phyloP scores from a whole-genome alignment of 1,140 invertebrate genomes.

The Drosophila melanica region DNA sequence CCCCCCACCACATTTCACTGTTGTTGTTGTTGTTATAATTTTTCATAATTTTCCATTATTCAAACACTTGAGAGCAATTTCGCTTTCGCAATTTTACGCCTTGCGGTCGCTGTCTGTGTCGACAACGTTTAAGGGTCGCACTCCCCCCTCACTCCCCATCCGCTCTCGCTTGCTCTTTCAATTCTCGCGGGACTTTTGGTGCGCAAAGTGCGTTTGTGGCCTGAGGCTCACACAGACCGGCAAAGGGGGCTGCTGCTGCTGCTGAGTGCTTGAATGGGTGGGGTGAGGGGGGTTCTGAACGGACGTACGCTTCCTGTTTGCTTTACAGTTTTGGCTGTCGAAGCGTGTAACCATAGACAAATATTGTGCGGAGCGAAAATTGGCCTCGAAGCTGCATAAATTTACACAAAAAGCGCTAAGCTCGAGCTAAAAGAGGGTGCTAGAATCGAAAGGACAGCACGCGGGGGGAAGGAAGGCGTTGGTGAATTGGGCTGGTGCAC shows the following conservation, averaged over 20 bases:
- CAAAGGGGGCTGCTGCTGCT: neutral
- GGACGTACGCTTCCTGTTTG: slow-evolving; percentile 62
- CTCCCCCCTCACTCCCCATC: neutral
- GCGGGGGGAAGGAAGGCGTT: neutral
- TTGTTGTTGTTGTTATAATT: slow-evolving; percentile 69
- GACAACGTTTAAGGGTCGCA: slow-evolving; percentile 44
- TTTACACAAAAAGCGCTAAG: slow-evolving; percentile 72
- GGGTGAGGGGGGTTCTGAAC: neutral
- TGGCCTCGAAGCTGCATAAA: slow-evolving; percentile 78
- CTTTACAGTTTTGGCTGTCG: slow-evolving; percentile 82
- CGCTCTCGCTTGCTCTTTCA: neutral
- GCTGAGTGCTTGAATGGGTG: neutral
- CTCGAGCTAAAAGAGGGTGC: slow-evolving; percentile 16
- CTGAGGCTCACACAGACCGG: slow-evolving; percentile 18
- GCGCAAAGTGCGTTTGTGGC: slow-evolving; percentile 72
- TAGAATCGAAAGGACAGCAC: neutral
- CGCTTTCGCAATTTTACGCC: slow-evolving; percentile 44
- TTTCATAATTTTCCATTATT: slow-evolving; percentile 83
- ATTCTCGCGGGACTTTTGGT: slow-evolving; percentile 69
- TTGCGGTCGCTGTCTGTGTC: slow-evolving; percentile 30
- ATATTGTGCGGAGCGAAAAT: slow-evolving; percentile 70
- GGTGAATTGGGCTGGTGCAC: slow-evolving; percentile 17
- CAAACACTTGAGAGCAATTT: slow-evolving; percentile 71
- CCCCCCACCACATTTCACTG: neutral
- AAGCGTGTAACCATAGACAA: slow-evolving; percentile 80